A percentile compares a stretch with the other conserved stretches of the same genome.
Conservation (phyloP, 1,140 invertebrate genomes). For the Helicoverpa armigera region DNA sequence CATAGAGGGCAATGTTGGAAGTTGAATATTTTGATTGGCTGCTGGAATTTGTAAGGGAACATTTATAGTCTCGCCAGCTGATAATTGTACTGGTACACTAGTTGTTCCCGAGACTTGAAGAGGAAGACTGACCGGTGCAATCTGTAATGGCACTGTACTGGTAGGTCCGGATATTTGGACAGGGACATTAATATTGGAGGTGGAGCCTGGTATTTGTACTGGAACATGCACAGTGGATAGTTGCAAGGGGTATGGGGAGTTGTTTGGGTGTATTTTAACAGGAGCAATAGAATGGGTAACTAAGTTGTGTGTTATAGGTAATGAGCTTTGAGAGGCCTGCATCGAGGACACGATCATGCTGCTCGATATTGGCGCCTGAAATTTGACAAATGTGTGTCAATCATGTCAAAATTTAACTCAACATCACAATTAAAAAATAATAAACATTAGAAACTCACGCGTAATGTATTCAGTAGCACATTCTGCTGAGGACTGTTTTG, state of each 20-base stretch:
- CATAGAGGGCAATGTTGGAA: conserved; percentile 77
- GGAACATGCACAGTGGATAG: conserved; percentile 83
- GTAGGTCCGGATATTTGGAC: conserved; percentile 76
- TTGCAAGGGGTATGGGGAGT: conserved; percentile 77
- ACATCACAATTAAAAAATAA: conserved; percentile 29
- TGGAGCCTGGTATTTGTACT: conserved; percentile 82
- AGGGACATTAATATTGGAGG: conserved; percentile 81
- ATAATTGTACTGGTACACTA: conserved; percentile 79
- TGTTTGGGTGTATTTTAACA: conserved; percentile 79
- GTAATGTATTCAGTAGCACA: conserved; percentile 83
- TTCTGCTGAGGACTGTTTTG: conserved; percentile 79
- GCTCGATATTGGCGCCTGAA: conserved; percentile 83
- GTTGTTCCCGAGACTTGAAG: conserved; percentile 80
- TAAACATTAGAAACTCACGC: conserved; percentile 73
- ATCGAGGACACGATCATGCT: conserved; percentile 84
- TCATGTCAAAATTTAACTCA: conserved; percentile 45
- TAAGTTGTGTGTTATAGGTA: conserved; percentile 79
- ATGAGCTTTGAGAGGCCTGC: conserved; percentile 81
- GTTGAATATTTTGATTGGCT: conserved; percentile 76
- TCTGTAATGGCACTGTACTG: conserved; percentile 77
- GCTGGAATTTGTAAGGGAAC: conserved; percentile 81
- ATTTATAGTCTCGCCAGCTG: conserved; percentile 83
- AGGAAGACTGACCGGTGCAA: conserved; percentile 77
- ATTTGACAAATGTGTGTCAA: conserved; percentile 50
- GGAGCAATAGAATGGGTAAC: conserved; percentile 81